Base-by-base conservation (phyloP, 2,797 vertebrate genomes). In the Myiothlypis chrysogaster region DNA sequence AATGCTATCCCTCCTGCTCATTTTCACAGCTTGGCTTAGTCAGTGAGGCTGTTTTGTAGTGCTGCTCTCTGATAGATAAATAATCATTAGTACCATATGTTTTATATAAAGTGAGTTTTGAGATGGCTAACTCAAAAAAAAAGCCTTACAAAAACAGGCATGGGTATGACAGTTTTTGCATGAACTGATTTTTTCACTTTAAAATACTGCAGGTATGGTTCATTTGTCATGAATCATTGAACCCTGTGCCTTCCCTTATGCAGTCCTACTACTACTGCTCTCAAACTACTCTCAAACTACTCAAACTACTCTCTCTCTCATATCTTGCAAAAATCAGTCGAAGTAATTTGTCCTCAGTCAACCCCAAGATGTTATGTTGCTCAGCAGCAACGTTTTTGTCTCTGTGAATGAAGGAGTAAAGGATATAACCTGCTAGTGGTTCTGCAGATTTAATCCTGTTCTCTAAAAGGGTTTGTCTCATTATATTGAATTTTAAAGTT, bases 231-330 rank as follows among this genome's bases (percentile, higher is more conserved):
- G 12, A 83, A 5, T 41, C 27, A 39, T 8, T 46, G 14, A 18
- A 60, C 4, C 5, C 1, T 27, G 2, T 2, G 2, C 11, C 16
- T 72, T 89, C 11, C 18, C 11, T 65, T 61, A 49, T 2, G 6
- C 20, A 79, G 28, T 41, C 25, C 28, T 56, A 35, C 6, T 37
- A 59, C 35, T 35, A 35, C 35, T 35, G 10, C 10, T 35, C 35
- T 41, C 43, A 75, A 75, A 78, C 4, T 15, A 30, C 3, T 7
- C 37, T 68, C n/a, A 35, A 35, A 35, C 35, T 35, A 35, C 35
- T 41, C 43, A 75, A 75, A 78, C 4, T 15, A 30, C 3, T 7
- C 37, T 68, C n/a, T 64, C 13, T 83, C 6, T 87, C 37, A n/a
- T 0, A 59, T 11, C 9, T n/a, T 41, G 9, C 7, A 84, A 71